These are phyloP conservation scores for Drosophila dunni DNA, from an alignment of 1,140 invertebrate species.

Conservation along the genomic window DNA sequence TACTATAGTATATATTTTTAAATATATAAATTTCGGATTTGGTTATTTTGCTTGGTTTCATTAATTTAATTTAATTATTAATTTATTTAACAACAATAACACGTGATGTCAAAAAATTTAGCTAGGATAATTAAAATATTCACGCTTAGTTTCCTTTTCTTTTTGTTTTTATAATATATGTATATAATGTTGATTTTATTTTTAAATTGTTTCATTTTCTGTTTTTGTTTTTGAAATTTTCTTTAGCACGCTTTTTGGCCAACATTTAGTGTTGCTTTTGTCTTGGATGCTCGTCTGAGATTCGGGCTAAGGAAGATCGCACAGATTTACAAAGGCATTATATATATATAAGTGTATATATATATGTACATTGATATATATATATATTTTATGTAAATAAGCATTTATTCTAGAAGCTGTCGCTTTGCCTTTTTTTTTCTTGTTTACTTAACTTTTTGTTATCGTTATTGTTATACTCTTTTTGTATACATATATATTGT, in stretches of 20 bases:
- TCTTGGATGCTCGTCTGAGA: constrained; percentile 13
- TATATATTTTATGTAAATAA: constrained; percentile 40
- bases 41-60: constrained; percentile 30
- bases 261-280: constrained; percentile 36
- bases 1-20: not conserved
- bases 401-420: constrained; percentile 28
- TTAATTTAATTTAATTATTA: constrained; percentile 45
- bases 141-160: constrained; percentile 25
- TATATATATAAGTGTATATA: constrained; percentile 16
- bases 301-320: constrained; percentile 16
- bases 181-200: constrained; percentile 16
- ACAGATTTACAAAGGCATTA: constrained; percentile 24
- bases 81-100: constrained; percentile 77
- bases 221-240: constrained; percentile 4
- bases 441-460: constrained; percentile 1
- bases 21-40: constrained; percentile 20
- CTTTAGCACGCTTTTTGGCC: constrained; percentile 45
- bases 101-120: constrained; percentile 77
- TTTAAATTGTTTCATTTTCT: constrained; percentile 21
- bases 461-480: constrained; percentile 25
- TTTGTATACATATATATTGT: constrained; percentile 34
- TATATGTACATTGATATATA: constrained; percentile 18
- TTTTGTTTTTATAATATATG: not conserved
- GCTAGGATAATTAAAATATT: constrained; percentile 74
- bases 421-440: constrained; percentile 5